Evolutionary conservation across 2,888 invertebrate species (phyloP), one percentile per base, ranked within the genome.

Genomic region (Dorcus hopei): DNA sequence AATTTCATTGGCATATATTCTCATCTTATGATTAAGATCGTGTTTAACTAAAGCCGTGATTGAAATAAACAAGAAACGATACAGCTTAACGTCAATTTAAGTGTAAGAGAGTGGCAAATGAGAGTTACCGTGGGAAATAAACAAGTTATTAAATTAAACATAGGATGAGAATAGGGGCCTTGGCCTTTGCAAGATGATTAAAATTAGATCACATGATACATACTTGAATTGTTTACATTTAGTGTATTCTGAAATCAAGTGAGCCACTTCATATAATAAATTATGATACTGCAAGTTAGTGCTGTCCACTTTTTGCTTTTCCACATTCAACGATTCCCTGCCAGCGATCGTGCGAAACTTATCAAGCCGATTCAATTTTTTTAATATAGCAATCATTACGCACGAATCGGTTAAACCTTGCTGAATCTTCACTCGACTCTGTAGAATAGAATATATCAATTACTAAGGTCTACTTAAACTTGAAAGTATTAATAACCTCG

Each of bases 201-300:
- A 14, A 14, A 51, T 38, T 54, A 52, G 33, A 55, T 38, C 49
- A 38, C 11, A 49, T 8, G 38, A 14, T 14, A 68, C 82, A 74
- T 77, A 88, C 88, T 94, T 96, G 75, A 96, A 97, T 73, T 96
- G 93, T 59, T 95, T 84, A 73, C 97, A 97, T 72, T 95, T 94
- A 16, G 91, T 88, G n/a, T 95, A 94, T 83, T 97, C 97, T 68
- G 94, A 93, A 67, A 94, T 90, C 16, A 97, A 81, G 80, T 97
- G 95, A 74, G 93, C 90, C 7, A 93, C 89, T 82, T 97, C 97
- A 76, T 97, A 97, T 4, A 96, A 80, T 52, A 97, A 82, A 80
- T 97, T 97, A 79, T 97, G 96, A 54, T 96, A 81, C 68, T 93
- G 91, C 52, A 97, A 79, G 74, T 96, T 91, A 67, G 92, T 91